These are phyloP conservation scores for Pseudochirops cupreus DNA, from an alignment of 2,797 vertebrate species.

Conservation along the genomic window DNA sequence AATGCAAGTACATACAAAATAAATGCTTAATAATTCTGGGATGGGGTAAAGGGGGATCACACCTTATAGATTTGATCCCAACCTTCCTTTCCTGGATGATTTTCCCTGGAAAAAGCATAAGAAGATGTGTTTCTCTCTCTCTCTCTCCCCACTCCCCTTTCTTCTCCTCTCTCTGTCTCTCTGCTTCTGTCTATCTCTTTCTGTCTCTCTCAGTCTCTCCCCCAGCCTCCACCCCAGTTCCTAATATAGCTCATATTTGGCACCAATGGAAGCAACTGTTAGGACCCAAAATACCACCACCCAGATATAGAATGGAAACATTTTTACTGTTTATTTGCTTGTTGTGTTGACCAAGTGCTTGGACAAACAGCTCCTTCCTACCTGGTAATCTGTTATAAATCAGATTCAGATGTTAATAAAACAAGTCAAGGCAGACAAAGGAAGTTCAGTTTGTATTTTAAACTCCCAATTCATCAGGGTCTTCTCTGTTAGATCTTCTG, in stretches of 20 bases:
- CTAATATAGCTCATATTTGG: neutral
- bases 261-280: slow-evolving; percentile 42
- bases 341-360: slow-evolving; percentile 59
- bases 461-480: slow-evolving; percentile 71
- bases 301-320: slow-evolving; percentile 3
- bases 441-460: slow-evolving; percentile 72
- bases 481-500: slow-evolving; percentile 67
- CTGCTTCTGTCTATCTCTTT: no score
- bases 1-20: neutral
- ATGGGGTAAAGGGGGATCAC: neutral
- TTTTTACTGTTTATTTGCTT: slow-evolving; percentile 38
- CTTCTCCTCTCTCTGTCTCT: no score
- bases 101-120: slow-evolving; percentile 7
- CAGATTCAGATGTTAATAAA: slow-evolving; percentile 73
- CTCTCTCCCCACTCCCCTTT: no score
- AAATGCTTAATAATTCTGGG: neutral
- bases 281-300: slow-evolving; percentile 28
- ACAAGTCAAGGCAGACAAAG: slow-evolving; percentile 69
- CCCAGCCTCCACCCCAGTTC: neutral
- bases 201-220: neutral
- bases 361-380: slow-evolving; percentile 60
- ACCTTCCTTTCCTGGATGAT: neutral
- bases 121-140: slow-evolving; percentile 16
- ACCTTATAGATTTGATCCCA: neutral
- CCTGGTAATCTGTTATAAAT: slow-evolving; percentile 68